Evolutionary conservation across 2,888 invertebrate genomes (phyloP).

Genomic region (Heteromyza rotundicornis): DNA sequence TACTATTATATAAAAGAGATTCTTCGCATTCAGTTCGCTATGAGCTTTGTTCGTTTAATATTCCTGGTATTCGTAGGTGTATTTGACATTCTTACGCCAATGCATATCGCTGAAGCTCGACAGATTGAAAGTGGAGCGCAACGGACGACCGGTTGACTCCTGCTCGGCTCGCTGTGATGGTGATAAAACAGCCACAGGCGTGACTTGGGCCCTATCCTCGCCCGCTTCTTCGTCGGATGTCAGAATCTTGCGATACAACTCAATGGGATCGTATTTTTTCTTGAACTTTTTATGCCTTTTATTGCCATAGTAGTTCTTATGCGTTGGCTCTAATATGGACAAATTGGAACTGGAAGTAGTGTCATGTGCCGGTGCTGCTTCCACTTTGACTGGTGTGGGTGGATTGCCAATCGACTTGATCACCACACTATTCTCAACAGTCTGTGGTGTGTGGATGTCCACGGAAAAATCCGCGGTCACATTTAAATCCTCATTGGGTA

Average conservation of each 20-base stretch:
- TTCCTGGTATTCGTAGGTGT: conserved; percentile 29
- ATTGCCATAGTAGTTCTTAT: no score
- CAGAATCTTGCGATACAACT: conserved; percentile 51
- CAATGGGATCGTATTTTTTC: conserved; percentile 47
- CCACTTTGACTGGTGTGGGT: no score
- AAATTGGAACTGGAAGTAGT: background rate
- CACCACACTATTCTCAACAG: conserved; percentile 50
- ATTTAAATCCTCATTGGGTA: no score
- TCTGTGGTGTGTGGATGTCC: no score
- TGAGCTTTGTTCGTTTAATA: no score
- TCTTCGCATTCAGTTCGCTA: no score
- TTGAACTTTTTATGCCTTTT: conserved; percentile 33
- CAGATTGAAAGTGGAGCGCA: conserved; percentile 15
- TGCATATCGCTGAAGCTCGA: conserved; percentile 61
- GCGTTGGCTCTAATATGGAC: no score
- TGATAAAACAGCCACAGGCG: conserved; percentile 17
- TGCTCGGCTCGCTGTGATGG: conserved; percentile 1
- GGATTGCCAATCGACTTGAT: conserved; percentile 58
- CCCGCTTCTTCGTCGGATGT: conserved; percentile 35
- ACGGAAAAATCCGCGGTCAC: no score
- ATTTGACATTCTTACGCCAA: conserved; percentile 63
- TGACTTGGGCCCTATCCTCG: conserved; percentile 23
- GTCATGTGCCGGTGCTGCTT: conserved; percentile 39
- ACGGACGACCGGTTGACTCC: background rate
- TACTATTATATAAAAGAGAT: no score